Percentiles rank a stretch among this genome's conserved stretches.
Conservation (phyloP, 2,888 invertebrate genomes). For the Sipha maydis region DNA sequence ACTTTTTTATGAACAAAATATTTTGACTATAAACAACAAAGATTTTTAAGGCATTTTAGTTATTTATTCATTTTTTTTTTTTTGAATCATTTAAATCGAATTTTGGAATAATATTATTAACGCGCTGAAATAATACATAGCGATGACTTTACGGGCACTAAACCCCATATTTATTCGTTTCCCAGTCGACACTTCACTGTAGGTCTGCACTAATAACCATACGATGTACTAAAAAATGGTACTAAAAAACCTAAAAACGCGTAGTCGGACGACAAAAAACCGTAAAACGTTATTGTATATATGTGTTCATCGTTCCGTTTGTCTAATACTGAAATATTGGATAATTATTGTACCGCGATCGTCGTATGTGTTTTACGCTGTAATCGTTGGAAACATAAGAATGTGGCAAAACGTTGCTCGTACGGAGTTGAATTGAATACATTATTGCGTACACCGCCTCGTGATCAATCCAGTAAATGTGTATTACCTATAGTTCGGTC, state of each 20-base stretch:
- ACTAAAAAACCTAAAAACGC: not conserved
- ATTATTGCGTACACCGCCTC: no score
- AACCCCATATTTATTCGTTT: not conserved
- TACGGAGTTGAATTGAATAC: no score
- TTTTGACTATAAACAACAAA: not conserved
- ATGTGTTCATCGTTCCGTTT: conserved; percentile 20
- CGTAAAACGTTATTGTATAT: conserved; percentile 22
- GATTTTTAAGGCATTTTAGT: not conserved
- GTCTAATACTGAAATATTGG: no score
- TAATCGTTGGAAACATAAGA: no score
- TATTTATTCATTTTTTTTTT: no score
- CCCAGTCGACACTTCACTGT: not conserved
- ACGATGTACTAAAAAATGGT: not conserved
- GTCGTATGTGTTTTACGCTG: no score
- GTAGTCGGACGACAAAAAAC: conserved; percentile 2
- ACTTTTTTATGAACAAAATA: conserved; percentile 13
- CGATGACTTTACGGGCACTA: not conserved
- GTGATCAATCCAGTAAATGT: no score
- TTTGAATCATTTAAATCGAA: conserved; percentile 12
- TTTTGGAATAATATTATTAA: not conserved
- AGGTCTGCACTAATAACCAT: not conserved
- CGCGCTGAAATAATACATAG: not conserved
- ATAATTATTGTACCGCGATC: no score
- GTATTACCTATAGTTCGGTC: no score
- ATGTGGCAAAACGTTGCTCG: no score